phyloP scores from a whole-genome alignment of 2,113 vertebrate genomes.

The Electrona antarctica region DNA sequence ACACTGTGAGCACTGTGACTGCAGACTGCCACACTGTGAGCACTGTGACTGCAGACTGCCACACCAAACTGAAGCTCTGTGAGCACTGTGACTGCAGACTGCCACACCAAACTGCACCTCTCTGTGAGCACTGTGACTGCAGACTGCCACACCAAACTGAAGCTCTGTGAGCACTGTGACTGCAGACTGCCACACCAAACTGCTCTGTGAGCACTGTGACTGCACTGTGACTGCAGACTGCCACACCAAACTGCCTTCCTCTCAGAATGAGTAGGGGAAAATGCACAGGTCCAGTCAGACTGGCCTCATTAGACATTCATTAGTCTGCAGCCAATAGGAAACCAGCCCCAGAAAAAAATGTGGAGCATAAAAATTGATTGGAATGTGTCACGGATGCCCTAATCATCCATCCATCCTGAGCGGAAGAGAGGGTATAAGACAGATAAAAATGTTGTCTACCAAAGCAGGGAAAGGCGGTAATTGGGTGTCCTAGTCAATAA shows the following conservation, averaged over 20 bases:
- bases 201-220: conserved; percentile 47
- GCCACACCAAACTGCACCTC: too few species aligned
- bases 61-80: conserved; percentile 72
- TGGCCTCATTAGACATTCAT: conserved; percentile 65
- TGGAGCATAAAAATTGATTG: conserved; percentile 7
- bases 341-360: conserved; percentile 39
- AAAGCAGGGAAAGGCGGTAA: conserved; percentile 57
- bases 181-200: too few species aligned
- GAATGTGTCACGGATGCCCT: conserved; percentile 53
- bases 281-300: conserved; percentile 57
- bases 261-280: conserved; percentile 51
- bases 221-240: too few species aligned
- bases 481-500: conserved; percentile 70
- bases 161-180: conserved; percentile 52
- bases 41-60: conserved; percentile 1
- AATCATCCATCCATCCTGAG: conserved; percentile 43
- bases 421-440: conserved; percentile 35
- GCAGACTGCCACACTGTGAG: conserved; percentile 43
- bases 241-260: conserved; percentile 42
- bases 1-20: conserved; percentile 37
- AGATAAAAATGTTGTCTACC: conserved; percentile 48
- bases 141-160: too few species aligned
- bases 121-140: conserved; percentile 39
- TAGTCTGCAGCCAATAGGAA: conserved; percentile 52
- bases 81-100: conserved; percentile 20